These are phyloP conservation scores for Synanthedon formicaeformis DNA, from an alignment of 2,888 invertebrate species.

Conservation along the genomic window DNA sequence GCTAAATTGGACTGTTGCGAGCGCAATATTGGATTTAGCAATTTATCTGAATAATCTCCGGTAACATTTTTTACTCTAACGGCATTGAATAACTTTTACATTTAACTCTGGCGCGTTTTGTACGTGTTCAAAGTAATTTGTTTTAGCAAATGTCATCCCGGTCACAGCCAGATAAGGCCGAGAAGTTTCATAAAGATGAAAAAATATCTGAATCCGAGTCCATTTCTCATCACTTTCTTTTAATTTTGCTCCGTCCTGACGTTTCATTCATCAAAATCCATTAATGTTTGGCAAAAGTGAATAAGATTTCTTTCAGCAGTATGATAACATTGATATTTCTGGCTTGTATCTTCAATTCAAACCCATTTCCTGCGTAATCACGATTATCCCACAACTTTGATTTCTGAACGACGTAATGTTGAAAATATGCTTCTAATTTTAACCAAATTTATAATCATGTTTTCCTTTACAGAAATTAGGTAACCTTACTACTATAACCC, in stretches of 20 bases:
- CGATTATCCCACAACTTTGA: too few relatives aligned
- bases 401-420: too few relatives aligned
- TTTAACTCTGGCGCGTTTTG: not conserved
- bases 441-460: too few relatives aligned
- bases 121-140: not conserved
- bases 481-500: too few relatives aligned
- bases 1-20: not conserved
- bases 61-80: not conserved
- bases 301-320: too few relatives aligned
- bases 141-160: not conserved
- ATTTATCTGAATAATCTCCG: not conserved
- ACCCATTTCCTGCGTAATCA: too few relatives aligned
- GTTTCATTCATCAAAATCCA: not conserved
- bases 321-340: too few relatives aligned
- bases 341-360: too few relatives aligned
- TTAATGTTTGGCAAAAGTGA: not conserved
- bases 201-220: slow-evolving; percentile 3
- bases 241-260: slow-evolving; percentile 1
- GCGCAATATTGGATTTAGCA: not conserved
- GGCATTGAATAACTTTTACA: not conserved
- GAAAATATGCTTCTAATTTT: too few relatives aligned
- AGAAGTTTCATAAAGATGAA: slow-evolving; percentile 5
- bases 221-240: slow-evolving; percentile 8
- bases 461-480: too few relatives aligned
- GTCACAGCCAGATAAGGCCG: slow-evolving; percentile 4